Evolutionary conservation across 2,113 vertebrate species (phyloP).

Genomic region (Microtus ochrogaster): DNA sequence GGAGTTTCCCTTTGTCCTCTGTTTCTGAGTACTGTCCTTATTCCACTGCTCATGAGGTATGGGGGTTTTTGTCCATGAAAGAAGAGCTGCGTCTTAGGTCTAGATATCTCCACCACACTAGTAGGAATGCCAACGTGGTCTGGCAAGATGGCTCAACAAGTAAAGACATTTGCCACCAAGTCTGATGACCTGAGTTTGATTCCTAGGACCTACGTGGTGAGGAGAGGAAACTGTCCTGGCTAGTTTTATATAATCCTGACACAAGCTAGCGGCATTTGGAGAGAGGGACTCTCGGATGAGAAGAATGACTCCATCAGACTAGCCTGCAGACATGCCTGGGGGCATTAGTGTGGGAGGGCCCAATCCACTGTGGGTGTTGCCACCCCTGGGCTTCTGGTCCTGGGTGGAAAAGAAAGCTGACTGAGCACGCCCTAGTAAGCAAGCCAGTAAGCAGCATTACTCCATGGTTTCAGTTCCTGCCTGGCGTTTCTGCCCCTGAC

Average conservation of each 20-base stretch:
- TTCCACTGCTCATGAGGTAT: accelerated
- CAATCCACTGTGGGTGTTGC: too few species aligned
- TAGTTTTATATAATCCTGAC: background rate
- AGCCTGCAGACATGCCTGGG: too few species aligned
- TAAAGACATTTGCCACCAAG: background rate
- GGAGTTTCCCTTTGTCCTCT: background rate
- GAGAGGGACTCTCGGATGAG: background rate
- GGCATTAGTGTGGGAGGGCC: too few species aligned
- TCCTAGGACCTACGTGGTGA: background rate
- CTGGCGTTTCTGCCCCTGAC: background rate
- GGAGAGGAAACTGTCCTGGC: background rate
- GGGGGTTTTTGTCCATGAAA: background rate
- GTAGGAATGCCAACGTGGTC: background rate
- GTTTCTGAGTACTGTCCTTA: background rate
- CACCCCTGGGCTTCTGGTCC: too few species aligned
- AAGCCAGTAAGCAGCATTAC: background rate
- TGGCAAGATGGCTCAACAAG: background rate
- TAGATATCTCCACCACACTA: background rate
- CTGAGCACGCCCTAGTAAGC: background rate
- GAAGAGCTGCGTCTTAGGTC: background rate
- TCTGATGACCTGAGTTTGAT: background rate
- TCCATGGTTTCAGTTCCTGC: background rate
- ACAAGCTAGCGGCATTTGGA: background rate
- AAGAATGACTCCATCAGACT: too few species aligned
- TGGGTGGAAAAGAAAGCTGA: too few species aligned